Evolutionary conservation across 2,797 vertebrate species (phyloP).

Genomic region (Lates japonicus): DNA sequence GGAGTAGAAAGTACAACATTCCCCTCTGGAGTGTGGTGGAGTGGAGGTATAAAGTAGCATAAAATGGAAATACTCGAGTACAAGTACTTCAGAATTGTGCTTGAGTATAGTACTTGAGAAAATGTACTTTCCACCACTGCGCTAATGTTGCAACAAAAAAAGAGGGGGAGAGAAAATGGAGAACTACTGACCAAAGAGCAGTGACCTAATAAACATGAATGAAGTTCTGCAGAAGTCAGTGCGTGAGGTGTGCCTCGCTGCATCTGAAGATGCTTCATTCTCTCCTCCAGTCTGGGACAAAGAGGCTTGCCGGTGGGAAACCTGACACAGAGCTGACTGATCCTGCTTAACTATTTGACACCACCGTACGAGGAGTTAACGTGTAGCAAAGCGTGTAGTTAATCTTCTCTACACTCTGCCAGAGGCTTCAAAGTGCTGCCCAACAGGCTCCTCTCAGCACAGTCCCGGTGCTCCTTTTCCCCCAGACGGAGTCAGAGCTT

Average conservation of each 20-base stretch:
- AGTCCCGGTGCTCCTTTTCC: neutral
- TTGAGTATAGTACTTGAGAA: too few relatives aligned
- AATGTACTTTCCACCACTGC: too few relatives aligned
- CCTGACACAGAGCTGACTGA: conserved; percentile 16
- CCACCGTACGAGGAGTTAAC: conserved; percentile 81
- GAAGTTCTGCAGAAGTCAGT: too few relatives aligned
- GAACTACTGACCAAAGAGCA: too few relatives aligned
- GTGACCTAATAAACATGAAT: too few relatives aligned
- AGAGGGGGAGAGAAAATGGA: too few relatives aligned
- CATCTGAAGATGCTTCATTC: neutral
- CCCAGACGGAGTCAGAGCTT: conserved; percentile 5
- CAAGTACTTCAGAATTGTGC: too few relatives aligned
- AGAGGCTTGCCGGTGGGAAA: conserved; percentile 23
- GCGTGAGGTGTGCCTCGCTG: neutral
- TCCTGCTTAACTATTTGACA: conserved; percentile 46
- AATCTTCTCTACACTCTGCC: conserved; percentile 78
- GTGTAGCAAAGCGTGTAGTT: conserved; percentile 73
- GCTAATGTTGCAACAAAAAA: too few relatives aligned
- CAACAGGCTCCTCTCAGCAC: conserved; percentile 30
- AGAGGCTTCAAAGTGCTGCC: conserved; percentile 67
- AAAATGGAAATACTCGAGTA: too few relatives aligned
- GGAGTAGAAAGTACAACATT: too few relatives aligned
- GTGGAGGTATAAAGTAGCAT: too few relatives aligned
- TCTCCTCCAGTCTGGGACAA: neutral
- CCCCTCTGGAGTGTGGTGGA: too few relatives aligned